phyloP scores from a whole-genome alignment of 2,797 vertebrate species.

The Myotis planiceps region DNA sequence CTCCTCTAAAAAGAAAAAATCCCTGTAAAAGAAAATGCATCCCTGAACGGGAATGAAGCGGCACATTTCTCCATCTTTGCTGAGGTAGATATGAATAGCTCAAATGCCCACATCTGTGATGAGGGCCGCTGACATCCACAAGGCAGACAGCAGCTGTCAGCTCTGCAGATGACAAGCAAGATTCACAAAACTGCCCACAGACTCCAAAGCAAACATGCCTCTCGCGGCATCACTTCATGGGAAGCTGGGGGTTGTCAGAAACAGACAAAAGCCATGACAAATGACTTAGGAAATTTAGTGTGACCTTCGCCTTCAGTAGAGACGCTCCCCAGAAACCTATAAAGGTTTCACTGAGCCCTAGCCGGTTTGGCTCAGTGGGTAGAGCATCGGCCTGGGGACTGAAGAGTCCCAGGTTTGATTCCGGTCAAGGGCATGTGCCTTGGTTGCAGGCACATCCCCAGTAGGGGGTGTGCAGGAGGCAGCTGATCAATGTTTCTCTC shows the following conservation, averaged over 20 bases:
- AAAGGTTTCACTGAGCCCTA: background rate
- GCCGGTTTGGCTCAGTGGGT: no score
- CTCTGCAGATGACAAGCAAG: background rate
- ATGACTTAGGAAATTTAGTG: background rate
- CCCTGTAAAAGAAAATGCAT: background rate
- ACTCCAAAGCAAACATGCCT: background rate
- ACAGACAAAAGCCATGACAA: background rate
- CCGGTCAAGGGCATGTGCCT: no score
- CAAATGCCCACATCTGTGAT: background rate
- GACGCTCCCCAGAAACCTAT: background rate
- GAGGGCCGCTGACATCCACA: background rate
- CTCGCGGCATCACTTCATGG: background rate
- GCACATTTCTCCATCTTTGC: background rate
- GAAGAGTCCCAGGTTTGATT: no score
- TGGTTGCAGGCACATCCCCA: no score
- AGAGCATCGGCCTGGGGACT: no score
- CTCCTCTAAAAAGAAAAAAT: background rate
- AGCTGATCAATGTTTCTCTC: no score
- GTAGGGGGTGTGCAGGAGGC: no score
- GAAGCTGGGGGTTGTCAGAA: background rate
- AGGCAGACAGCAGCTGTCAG: background rate
- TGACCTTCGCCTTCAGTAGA: background rate
- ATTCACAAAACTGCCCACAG: background rate
- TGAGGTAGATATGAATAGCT: background rate
- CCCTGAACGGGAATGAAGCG: background rate